Evolutionary conservation across 1,140 invertebrate genomes (phyloP).

Genomic region (Pararge aegeria): DNA sequence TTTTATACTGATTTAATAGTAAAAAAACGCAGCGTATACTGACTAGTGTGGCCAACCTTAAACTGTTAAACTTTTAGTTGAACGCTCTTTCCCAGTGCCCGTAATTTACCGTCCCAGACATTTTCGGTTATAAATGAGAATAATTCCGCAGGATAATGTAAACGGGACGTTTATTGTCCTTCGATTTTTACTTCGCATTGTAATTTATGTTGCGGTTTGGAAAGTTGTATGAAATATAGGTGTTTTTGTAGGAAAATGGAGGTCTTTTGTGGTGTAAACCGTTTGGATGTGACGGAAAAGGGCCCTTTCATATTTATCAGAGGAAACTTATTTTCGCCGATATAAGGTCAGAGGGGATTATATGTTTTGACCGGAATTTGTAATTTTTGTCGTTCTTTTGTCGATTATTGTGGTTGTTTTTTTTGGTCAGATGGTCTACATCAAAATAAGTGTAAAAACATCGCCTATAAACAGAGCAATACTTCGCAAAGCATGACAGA

Average conservation of each 20-base stretch:
- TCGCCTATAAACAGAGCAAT: too few relatives aligned
- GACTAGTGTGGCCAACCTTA: neutral
- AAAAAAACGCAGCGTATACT: conserved; percentile 6
- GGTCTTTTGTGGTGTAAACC: neutral
- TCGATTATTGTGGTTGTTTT: too few relatives aligned
- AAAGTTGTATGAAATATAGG: conserved; percentile 7
- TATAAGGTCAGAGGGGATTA: neutral
- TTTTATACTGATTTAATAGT: too few relatives aligned
- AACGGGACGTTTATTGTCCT: conserved; percentile 13
- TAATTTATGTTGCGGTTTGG: conserved; percentile 9
- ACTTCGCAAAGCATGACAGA: too few relatives aligned
- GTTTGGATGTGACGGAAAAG: neutral
- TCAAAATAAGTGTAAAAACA: too few relatives aligned
- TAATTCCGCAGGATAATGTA: conserved; percentile 19
- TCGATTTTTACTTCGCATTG: conserved; percentile 11
- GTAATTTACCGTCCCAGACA: conserved; percentile 15
- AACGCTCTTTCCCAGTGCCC: conserved; percentile 13
- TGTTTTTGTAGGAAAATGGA: conserved; percentile 3
- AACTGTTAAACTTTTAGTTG: conserved; percentile 20
- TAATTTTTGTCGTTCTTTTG: neutral
- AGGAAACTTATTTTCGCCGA: neutral
- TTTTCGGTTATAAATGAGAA: conserved; percentile 25
- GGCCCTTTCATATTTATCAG: neutral
- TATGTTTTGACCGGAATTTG: neutral
- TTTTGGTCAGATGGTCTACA: too few relatives aligned